phyloP scores from a whole-genome alignment of 2,888 invertebrate genomes.

The Actias luna region DNA sequence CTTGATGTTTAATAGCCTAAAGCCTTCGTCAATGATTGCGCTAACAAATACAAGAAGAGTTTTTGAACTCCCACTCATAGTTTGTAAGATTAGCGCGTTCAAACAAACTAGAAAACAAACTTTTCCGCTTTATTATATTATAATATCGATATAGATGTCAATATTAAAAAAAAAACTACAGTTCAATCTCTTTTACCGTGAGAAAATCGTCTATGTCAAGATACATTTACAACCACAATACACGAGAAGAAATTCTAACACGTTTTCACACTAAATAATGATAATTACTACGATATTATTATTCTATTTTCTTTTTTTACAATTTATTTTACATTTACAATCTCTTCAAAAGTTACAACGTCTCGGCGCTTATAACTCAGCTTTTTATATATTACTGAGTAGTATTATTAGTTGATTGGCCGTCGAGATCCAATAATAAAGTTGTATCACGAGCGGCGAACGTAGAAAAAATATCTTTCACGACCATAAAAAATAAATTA shows the following conservation, averaged over 20 bases:
- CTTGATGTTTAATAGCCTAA: too few species aligned
- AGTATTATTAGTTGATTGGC: constrained; percentile 8
- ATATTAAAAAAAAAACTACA: too few species aligned
- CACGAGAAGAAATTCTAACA: neutral
- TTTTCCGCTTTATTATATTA: too few species aligned
- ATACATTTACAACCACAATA: neutral
- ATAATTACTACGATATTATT: neutral
- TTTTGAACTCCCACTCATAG: too few species aligned
- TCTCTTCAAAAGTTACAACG: constrained; percentile 5
- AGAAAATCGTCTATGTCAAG: neutral
- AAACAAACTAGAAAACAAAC: too few species aligned
- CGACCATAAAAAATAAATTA: constrained; percentile 19
- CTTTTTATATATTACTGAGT: neutral
- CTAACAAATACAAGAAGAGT: too few species aligned
- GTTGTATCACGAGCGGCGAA: constrained; percentile 8
- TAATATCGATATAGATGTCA: too few species aligned
- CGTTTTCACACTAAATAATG: constrained; percentile 3
- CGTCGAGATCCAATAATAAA: constrained; percentile 10
- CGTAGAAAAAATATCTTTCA: constrained; percentile 9
- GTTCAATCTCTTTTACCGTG: neutral
- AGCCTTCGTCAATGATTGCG: too few species aligned
- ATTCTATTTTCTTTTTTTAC: constrained; percentile 9
- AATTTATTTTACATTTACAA: constrained; percentile 1
- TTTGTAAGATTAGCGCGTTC: too few species aligned
- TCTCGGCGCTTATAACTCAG: neutral